A percentile compares a stretch with the other conserved stretches of the same genome.
phyloP scores from a whole-genome alignment of 2,888 invertebrate species.

The Mesoligia furuncula region DNA sequence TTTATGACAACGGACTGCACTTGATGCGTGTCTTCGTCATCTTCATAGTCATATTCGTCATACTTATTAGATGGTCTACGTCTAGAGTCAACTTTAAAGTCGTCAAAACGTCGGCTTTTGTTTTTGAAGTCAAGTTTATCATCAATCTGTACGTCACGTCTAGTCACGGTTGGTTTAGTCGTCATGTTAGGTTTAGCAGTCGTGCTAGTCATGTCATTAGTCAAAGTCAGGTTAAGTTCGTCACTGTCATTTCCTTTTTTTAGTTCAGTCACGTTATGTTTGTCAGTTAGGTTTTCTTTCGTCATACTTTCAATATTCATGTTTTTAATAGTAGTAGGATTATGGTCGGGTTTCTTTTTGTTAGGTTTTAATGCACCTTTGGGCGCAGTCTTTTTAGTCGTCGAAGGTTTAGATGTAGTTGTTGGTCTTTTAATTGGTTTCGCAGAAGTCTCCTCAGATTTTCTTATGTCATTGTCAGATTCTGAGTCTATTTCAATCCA shows the following conservation, averaged over 20 bases:
- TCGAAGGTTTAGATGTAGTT: slow-evolving; percentile 66
- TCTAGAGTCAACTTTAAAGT: slow-evolving; percentile 75
- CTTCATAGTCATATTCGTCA: slow-evolving; percentile 79
- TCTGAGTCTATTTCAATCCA: slow-evolving; percentile 90
- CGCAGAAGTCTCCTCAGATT: slow-evolving; percentile 78
- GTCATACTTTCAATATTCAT: slow-evolving; percentile 67
- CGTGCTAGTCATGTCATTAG: slow-evolving; percentile 63
- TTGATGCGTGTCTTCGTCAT: slow-evolving; percentile 80
- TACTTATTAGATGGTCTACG: slow-evolving; percentile 76
- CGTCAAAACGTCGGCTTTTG: slow-evolving; percentile 83
- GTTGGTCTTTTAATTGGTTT: slow-evolving; percentile 73
- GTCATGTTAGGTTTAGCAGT: slow-evolving; percentile 51
- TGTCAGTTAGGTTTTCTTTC: slow-evolving; percentile 62
- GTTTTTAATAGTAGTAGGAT: slow-evolving; percentile 69
- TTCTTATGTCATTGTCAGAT: slow-evolving; percentile 81
- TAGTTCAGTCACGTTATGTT: slow-evolving; percentile 63
- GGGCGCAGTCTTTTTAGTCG: slow-evolving; percentile 72
- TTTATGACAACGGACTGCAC: slow-evolving; percentile 85
- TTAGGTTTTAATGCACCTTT: slow-evolving; percentile 64
- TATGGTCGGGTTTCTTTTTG: slow-evolving; percentile 68
- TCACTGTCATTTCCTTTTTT: slow-evolving; percentile 66
- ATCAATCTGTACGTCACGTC: slow-evolving; percentile 80
- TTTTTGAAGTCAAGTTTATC: slow-evolving; percentile 91
- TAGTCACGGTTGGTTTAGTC: slow-evolving; percentile 70
- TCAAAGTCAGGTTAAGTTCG: slow-evolving; percentile 66